Percentiles rank a stretch among this genome's conserved stretches.
Evolutionary conservation across 2,888 invertebrate genomes (phyloP).

Genomic region (Calliphora vomitoria): DNA sequence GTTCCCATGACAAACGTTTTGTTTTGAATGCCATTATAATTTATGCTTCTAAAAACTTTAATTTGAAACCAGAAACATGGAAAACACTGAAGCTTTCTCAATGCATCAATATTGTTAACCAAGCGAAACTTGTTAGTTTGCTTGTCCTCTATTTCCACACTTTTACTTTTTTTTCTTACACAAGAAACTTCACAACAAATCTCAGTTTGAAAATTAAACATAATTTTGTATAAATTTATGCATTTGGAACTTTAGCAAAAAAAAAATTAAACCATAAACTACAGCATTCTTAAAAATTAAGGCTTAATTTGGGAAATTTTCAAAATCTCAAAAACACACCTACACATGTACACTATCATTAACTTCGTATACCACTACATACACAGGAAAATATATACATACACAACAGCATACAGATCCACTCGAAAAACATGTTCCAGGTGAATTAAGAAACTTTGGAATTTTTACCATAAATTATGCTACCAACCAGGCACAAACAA

Average conservation of each 20-base stretch:
- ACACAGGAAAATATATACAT: not conserved
- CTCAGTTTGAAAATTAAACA: constrained; percentile 12
- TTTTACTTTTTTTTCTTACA: no score
- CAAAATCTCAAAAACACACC: constrained; percentile 13
- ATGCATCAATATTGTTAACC: no score
- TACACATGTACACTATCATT: constrained; percentile 11
- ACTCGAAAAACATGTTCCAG: constrained; percentile 52
- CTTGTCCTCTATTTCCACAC: no score
- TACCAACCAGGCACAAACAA: constrained; percentile 48
- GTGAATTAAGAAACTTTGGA: constrained; percentile 66
- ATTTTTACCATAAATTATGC: constrained; percentile 69
- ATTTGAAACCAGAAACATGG: no score
- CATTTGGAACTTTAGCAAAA: not conserved
- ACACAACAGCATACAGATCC: not conserved
- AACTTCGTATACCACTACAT: not conserved
- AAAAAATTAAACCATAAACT: constrained; percentile 20
- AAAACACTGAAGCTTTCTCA: no score
- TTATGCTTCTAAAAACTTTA: no score
- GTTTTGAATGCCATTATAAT: no score
- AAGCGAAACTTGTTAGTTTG: no score
- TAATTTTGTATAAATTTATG: constrained; percentile 1
- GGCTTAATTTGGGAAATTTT: constrained; percentile 49
- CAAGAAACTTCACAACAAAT: not conserved
- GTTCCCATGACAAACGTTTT: no score
- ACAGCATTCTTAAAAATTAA: constrained; percentile 46